Evolutionary conservation across 2,797 vertebrate genomes (phyloP), one percentile per base, ranked within the genome.

Genomic region (Heliangelus exortis): DNA sequence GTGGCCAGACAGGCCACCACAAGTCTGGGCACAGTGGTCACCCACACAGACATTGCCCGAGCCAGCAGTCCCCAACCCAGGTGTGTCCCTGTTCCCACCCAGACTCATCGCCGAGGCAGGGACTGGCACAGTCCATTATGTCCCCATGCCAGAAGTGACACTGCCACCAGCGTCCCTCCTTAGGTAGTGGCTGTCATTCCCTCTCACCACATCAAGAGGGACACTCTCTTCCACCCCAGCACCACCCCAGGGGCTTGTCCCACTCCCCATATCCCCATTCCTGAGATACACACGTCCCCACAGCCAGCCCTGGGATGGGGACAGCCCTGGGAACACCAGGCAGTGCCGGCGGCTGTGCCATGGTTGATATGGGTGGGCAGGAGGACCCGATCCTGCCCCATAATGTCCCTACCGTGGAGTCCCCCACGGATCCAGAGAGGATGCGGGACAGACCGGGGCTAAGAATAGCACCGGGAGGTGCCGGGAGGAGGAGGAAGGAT

Each of bases 401-500:
- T 26, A 15, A 28, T 1, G 2, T 10, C 16, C 43, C 43, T 20
- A 47, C 45, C 45, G 20, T 20, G 45, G 45, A 18, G 45, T 47
- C 45, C 45, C 10, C 10, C 39, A 39, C 39, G 39, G 39, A 39
- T 39, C 39, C 65, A 4, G 68, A 85, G 95, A 93, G 95, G 95
- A 96, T 96, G 94, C 95, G 14, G 88, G 66, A 63, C 94, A 94
- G 95, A 95, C 93, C 48, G 2, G 50, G 77, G 55, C 90, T 90
- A 94, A 94, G 86, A 92, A 91, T 95, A 94, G 95, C 26, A 33
- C 63, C 9, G 34, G 74, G 62, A 55, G 26, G 72, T 78, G 91
- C 20, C 14, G 63, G 96, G 93, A 93, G 87, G 74, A 80, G 66
- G 65, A 89, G 93, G 95, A 94, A 94, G 93, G 96, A 95, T 82